Conservation (phyloP, 1,140 invertebrate species). For the Drosophila repletoides region DNA sequence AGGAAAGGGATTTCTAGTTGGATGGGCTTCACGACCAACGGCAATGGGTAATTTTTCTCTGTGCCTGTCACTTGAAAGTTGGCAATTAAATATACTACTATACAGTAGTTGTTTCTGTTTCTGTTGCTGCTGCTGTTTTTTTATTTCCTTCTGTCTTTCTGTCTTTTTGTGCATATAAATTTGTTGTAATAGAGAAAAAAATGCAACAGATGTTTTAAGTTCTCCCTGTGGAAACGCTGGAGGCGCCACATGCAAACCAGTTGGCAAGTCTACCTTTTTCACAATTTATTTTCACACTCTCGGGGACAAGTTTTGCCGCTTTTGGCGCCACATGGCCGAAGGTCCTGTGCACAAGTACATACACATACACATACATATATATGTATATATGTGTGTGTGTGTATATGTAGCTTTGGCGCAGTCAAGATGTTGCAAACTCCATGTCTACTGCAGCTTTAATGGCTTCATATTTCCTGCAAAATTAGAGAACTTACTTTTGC, state of each 20-base stretch:
- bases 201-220: constrained; percentile 71
- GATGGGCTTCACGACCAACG: constrained; percentile 23
- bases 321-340: constrained; percentile 56
- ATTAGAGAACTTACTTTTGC: constrained; percentile 80
- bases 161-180: constrained; percentile 53
- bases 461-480: constrained; percentile 81
- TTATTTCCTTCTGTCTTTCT: constrained; percentile 24
- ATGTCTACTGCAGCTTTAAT: constrained; percentile 78
- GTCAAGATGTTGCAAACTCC: constrained; percentile 70
- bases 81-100: constrained; percentile 73
- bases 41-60: constrained; percentile 64
- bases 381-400: constrained; percentile 15
- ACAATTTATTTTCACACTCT: constrained; percentile 80
- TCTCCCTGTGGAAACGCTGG: constrained; percentile 9
- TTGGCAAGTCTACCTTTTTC: constrained; percentile 59
- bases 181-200: constrained; percentile 65
- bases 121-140: constrained; percentile 15
- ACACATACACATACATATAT: too few species aligned
- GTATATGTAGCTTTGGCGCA: constrained; percentile 51
- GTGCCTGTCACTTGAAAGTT: constrained; percentile 71
- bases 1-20: constrained; percentile 7
- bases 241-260: constrained; percentile 63
- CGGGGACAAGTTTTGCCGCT: constrained; percentile 69
- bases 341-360: too few species aligned
- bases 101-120: not conserved